These are phyloP conservation scores for Phaetusa simplex DNA, from an alignment of 2,113 vertebrate species.

Conservation along the genomic window DNA sequence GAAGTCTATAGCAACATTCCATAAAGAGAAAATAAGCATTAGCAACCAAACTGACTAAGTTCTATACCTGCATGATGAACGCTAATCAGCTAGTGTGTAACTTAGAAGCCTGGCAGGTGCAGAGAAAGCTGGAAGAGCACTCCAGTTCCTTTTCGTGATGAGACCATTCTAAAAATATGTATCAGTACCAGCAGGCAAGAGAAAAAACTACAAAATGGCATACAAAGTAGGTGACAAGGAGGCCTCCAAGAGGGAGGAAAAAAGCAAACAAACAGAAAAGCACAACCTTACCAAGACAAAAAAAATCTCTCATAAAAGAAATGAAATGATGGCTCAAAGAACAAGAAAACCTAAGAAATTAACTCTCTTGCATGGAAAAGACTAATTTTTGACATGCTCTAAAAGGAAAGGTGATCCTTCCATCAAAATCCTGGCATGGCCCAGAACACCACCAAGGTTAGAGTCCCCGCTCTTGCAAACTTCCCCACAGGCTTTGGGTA, in stretches of 20 bases:
- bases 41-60: not conserved
- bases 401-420: not conserved
- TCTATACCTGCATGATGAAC: slow-evolving; percentile 23
- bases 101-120: not conserved
- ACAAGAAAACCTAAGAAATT: not conserved
- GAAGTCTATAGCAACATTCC: slow-evolving; percentile 22
- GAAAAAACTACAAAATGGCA: not conserved
- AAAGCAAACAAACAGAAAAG: not conserved
- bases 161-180: slow-evolving; percentile 6
- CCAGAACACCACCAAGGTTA: not conserved
- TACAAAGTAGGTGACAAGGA: not conserved
- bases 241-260: not conserved
- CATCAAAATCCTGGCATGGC: not conserved
- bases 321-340: not conserved
- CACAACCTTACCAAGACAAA: not conserved
- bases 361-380: not conserved
- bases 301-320: not conserved
- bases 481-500: not conserved
- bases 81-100: not conserved
- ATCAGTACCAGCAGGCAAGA: not conserved
- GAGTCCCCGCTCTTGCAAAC: not conserved
- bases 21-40: slow-evolving; percentile 5
- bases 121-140: not conserved
- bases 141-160: not conserved
- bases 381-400: not conserved